Evolutionary conservation across 2,888 invertebrate species (phyloP).

Genomic region (Eugnorisma glareosa): DNA sequence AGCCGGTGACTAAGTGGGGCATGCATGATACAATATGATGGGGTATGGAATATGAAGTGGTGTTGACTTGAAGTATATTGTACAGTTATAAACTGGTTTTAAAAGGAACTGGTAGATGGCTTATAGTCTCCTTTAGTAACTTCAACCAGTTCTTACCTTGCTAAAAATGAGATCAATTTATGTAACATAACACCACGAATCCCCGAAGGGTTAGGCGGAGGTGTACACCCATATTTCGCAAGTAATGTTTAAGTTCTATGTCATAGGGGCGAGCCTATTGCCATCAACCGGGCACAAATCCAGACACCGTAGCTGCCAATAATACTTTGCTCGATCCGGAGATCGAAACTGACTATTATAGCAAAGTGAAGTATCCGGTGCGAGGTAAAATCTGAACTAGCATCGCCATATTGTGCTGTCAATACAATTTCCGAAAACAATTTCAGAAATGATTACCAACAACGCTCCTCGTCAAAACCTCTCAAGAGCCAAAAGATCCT

Average conservation of each 20-base stretch:
- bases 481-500: neutral
- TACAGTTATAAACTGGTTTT: neutral
- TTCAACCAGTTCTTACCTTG: too few relatives aligned
- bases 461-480: neutral
- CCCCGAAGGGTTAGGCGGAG: too few relatives aligned
- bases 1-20: neutral
- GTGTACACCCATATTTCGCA: too few relatives aligned
- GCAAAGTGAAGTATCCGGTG: neutral
- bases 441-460: neutral
- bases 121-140: neutral
- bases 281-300: too few relatives aligned
- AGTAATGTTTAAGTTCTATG: too few relatives aligned
- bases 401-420: neutral
- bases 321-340: neutral
- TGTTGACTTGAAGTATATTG: neutral
- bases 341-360: too few relatives aligned
- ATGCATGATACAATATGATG: conserved; percentile 7
- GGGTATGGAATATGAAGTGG: neutral
- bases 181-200: too few relatives aligned
- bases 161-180: neutral
- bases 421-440: neutral
- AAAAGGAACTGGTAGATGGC: neutral
- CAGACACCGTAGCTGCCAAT: neutral
- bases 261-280: too few relatives aligned
- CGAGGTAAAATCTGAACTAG: neutral